Evolutionary conservation across 2,888 invertebrate genomes (phyloP).

Genomic region (Allophyes oxyacanthae): DNA sequence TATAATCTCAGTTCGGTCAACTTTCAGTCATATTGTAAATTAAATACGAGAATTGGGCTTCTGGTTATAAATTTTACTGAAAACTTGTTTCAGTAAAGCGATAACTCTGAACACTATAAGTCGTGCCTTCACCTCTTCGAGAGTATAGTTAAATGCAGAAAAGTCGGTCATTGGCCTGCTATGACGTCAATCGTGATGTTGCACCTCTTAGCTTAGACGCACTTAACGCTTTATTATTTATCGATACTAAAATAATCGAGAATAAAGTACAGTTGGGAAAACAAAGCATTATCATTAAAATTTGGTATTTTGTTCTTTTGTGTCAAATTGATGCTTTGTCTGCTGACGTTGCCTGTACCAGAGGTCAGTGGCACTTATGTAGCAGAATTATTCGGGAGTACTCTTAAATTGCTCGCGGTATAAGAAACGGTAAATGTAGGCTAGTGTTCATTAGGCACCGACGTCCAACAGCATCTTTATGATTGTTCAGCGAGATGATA

Average conservation of each 20-base stretch:
- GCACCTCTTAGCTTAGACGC: slow-evolving; percentile 57
- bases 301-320: slow-evolving; percentile 24
- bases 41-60: no score
- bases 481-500: slow-evolving; percentile 26
- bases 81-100: slow-evolving; percentile 30
- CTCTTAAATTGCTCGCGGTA: slow-evolving; percentile 28
- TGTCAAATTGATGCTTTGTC: slow-evolving; percentile 7
- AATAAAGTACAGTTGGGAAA: slow-evolving; percentile 28
- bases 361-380: slow-evolving; percentile 24
- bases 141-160: slow-evolving; percentile 57
- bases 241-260: slow-evolving; percentile 50
- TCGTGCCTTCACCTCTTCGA: slow-evolving; percentile 46
- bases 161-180: slow-evolving; percentile 65
- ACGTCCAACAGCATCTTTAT: slow-evolving; percentile 6
- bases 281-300: slow-evolving; percentile 29
- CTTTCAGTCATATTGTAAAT: no score
- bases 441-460: slow-evolving; percentile 27
- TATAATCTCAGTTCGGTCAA: no score
- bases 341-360: slow-evolving; percentile 36
- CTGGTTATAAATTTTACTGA: slow-evolving; percentile 18
- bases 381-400: slow-evolving; percentile 24
- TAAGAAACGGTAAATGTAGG: slow-evolving; percentile 45
- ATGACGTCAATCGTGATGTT: slow-evolving; percentile 73
- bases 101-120: slow-evolving; percentile 42
- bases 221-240: slow-evolving; percentile 49